Percentiles rank a stretch among this genome's conserved stretches.
Conservation (phyloP, 2,797 vertebrate species). For the Falco cherrug region DNA sequence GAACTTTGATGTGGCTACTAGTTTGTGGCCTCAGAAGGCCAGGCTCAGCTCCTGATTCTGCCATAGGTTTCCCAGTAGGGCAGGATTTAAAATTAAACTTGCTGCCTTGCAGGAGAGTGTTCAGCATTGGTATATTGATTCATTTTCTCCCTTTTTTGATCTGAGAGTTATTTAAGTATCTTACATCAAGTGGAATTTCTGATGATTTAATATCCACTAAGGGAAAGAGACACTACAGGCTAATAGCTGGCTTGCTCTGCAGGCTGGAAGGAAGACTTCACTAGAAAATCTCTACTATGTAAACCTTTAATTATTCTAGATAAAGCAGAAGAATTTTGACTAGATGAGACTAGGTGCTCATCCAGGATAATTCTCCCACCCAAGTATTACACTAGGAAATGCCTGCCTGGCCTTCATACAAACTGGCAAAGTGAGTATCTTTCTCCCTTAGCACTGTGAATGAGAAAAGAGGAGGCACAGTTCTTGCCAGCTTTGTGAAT, state of each 20-base stretch:
- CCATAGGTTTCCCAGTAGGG: neutral
- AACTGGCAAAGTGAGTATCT: neutral
- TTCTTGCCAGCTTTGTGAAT: neutral
- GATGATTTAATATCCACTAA: conserved; percentile 26
- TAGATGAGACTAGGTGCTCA: neutral
- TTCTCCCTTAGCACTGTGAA: neutral
- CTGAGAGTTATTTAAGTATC: neutral
- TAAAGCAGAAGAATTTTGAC: neutral
- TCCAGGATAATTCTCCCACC: neutral
- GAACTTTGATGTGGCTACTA: neutral
- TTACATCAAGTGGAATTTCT: conserved; percentile 28
- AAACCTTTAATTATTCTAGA: conserved; percentile 25
- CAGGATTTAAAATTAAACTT: neutral
- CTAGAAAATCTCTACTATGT: neutral
- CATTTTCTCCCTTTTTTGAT: neutral
- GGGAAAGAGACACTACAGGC: neutral
- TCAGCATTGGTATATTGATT: neutral
- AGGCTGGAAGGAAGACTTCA: neutral
- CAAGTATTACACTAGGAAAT: neutral
- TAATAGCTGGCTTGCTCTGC: conserved; percentile 1
- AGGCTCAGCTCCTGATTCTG: neutral
- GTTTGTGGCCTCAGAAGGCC: neutral
- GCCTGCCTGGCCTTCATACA: neutral
- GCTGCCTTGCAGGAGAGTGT: neutral
- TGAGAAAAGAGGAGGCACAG: neutral